phyloP scores from a whole-genome alignment of 2,113 vertebrate genomes.

The Madoqua kirkii region DNA sequence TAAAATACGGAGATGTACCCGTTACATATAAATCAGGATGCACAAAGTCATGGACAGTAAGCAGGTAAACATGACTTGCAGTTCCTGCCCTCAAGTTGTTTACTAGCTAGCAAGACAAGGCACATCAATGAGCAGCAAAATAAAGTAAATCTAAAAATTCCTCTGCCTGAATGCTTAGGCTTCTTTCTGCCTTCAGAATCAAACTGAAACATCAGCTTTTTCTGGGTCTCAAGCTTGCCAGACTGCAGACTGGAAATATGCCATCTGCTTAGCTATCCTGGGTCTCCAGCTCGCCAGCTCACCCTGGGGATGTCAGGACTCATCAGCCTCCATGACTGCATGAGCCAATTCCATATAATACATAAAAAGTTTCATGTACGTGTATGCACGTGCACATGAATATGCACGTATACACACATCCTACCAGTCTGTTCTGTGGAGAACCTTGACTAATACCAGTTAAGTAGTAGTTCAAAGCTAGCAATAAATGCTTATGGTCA shows the following conservation, averaged over 20 bases:
- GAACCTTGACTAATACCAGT: not conserved
- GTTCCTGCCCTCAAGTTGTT: not conserved
- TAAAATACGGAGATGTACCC: not conserved
- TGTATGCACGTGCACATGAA: rapidly evolving
- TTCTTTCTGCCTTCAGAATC: not conserved
- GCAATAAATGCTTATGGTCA: conserved; percentile 1
- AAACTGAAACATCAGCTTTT: not conserved
- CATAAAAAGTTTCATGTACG: not conserved
- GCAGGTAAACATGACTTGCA: not conserved
- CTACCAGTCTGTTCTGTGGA: not conserved
- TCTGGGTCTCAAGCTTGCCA: not conserved
- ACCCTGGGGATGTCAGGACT: not conserved
- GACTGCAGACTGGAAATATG: not conserved
- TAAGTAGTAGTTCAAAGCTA: conserved; percentile 17
- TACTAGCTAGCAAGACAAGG: not conserved
- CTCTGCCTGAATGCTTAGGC: not conserved
- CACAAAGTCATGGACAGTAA: not conserved
- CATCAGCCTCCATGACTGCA: not conserved
- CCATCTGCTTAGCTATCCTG: not conserved
- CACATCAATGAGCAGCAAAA: not conserved
- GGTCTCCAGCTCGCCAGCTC: not conserved
- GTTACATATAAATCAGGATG: not conserved
- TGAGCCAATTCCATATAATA: not conserved
- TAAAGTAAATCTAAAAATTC: conserved; percentile 25
- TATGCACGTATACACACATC: not conserved